Evolutionary conservation across 2,888 invertebrate species (phyloP), one percentile per base, ranked within the genome.

Genomic region (Patella pellucida): DNA sequence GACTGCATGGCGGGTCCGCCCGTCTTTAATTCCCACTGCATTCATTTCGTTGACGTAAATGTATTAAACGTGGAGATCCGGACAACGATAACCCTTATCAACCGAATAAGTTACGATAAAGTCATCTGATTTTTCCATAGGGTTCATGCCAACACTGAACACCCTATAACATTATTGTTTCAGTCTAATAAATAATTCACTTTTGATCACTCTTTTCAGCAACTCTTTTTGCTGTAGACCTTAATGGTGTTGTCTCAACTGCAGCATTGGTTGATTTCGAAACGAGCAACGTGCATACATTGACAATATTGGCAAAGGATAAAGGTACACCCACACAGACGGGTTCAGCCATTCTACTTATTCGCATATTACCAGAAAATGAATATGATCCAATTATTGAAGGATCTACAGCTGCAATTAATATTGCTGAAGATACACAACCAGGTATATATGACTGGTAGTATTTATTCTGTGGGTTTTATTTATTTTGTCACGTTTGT

Each of bases 241-340:
- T 1, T 11, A 75, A 69, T 5, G 79, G 79, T 3, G 72, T 74
- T 5, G 80, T 85, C 3, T 77, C 80, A 9, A 74, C 74, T 2
- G 72, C 79, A 4, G 74, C 75, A 11, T 73, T 69, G 9, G 72
- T 85, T 0, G 83, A 85, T 74, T 83, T 78, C 50, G 82, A 83
- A 75, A 74, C 73, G 7, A 70, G 56, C 11, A 69, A 56, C 2
- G 69, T 75, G 4, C 84, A 81, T 76, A 76, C 67, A n/a, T 75
- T 85, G 14, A 76, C 78, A 2, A 75, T 86, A 0, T 72, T 77
- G 51, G 86, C 84, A 11, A 71, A 56, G n/a, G 86, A 86, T 77
- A 75, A 77, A 11, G 85, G 80, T 23, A 68, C 77, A 1, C 81
- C 83, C 0, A 70, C 78, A 19, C 72, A 76, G 50, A 81, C 82